Percentiles rank a stretch among this genome's conserved stretches.
phyloP scores from a whole-genome alignment of 2,888 invertebrate genomes.

The Vesta saturnalis region DNA sequence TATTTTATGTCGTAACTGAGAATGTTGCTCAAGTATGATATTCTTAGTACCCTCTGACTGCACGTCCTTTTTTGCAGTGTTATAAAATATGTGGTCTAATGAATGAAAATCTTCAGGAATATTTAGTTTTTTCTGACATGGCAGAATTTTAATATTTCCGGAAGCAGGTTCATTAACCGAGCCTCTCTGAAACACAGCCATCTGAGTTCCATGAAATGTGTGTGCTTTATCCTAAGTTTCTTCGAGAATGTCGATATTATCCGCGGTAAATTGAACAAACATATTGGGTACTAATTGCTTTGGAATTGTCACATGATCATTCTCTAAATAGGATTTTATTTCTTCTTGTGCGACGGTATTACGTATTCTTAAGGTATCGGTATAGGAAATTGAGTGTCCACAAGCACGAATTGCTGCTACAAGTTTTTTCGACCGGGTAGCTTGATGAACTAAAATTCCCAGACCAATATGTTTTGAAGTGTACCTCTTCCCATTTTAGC shows the following conservation, averaged over 20 bases:
- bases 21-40: not conserved
- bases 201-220: conserved; percentile 40
- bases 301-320: conserved; percentile 17
- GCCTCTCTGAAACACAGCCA: conserved; percentile 40
- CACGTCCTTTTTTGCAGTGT: not conserved
- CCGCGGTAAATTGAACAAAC: conserved; percentile 40
- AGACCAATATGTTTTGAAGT: conserved; percentile 24
- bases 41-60: not conserved
- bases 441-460: conserved; percentile 27
- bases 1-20: not conserved
- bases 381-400: conserved; percentile 29
- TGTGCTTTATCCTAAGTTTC: conserved; percentile 39
- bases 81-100: not conserved
- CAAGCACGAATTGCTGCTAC: conserved; percentile 22
- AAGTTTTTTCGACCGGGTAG: conserved; percentile 29
- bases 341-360: conserved; percentile 38
- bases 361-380: conserved; percentile 26
- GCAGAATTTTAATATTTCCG: not conserved
- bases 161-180: not conserved
- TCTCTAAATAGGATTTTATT: conserved; percentile 19
- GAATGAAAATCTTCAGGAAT: conserved; percentile 13
- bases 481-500: too few species aligned
- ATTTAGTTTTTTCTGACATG: conserved; percentile 1
- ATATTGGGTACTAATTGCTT: conserved; percentile 18
- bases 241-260: conserved; percentile 41